A percentile compares a stretch with the other conserved stretches of the same genome.
These are phyloP conservation scores for Drosophila atripex DNA, from an alignment of 2,888 invertebrate species.

Conservation along the genomic window DNA sequence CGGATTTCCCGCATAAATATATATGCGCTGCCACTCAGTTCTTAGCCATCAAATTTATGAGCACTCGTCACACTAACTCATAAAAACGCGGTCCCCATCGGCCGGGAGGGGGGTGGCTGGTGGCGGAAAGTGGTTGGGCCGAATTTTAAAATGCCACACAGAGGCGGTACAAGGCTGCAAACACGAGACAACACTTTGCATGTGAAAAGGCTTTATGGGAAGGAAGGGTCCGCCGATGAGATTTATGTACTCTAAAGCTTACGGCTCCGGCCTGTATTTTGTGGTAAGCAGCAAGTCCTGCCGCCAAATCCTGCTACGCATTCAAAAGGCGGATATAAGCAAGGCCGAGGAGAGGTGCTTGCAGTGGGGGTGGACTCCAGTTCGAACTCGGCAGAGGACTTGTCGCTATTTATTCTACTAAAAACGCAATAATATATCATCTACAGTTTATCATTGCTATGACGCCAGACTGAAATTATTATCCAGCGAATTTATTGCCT, in stretches of 20 bases:
- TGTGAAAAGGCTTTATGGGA: constrained; percentile 54
- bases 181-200: constrained; percentile 71
- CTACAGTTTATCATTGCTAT: constrained; percentile 81
- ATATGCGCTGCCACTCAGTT: constrained; percentile 41
- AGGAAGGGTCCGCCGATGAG: constrained; percentile 35
- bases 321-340: constrained; percentile 59
- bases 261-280: constrained; percentile 43
- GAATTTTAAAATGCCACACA: constrained; percentile 45
- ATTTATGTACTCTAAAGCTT: constrained; percentile 56
- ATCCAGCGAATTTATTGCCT: constrained; percentile 80
- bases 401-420: constrained; percentile 69
- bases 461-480: constrained; percentile 81
- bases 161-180: constrained; percentile 23
- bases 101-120: not conserved
- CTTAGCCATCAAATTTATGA: constrained; percentile 74
- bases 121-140: not conserved
- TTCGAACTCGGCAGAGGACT: constrained; percentile 18
- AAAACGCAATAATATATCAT: constrained; percentile 81
- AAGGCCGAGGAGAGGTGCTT: not conserved
- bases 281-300: constrained; percentile 51
- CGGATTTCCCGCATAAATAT: constrained; percentile 31
- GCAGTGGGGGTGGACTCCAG: not conserved
- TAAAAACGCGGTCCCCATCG: constrained; percentile 65
- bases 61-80: constrained; percentile 77
- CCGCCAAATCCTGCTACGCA: constrained; percentile 70